Evolutionary conservation across 2,888 invertebrate genomes (phyloP), one percentile per base, ranked within the genome.

Genomic region (Dendrolimus pini): DNA sequence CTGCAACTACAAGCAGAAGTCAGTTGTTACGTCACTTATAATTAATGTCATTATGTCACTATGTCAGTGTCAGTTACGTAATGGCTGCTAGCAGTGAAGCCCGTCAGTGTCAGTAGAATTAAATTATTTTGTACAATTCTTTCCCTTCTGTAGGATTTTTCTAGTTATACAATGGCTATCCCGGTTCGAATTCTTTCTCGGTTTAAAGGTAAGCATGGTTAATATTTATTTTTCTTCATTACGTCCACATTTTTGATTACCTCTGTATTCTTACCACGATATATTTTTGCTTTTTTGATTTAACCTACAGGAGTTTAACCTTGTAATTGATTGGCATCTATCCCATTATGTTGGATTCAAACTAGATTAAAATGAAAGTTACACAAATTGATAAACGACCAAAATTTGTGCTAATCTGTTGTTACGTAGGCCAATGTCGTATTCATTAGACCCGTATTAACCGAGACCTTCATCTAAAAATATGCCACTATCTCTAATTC

Each of bases 111-210:
- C 56, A 56, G 64, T 30, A 66, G 67, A 68, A 67, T 68, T 63
- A 72, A 76, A 74, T 71, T 73, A 69, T 66, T 67, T 65, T 73
- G 67, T 69, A 68, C 62, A 69, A 30, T 30, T 47, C 66, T 73
- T 77, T 72, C 67, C 69, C 69, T 67, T 69, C 62, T 57, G 56
- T 64, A 62, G 63, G 62, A 66, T 62, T 69, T 70, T 65, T 64
- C 61, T 67, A 67, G 63, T 67, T 69, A 60, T 68, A 83, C 72
- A 77, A 93, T 93, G 93, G 93, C 93, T 77, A 91, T 92, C 70
- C 87, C 92, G 67, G 88, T 90, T 67, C 86, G 93, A 78, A 87
- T 92, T 84, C 86, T 93, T 72, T 86, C 90, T 67, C 90, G 91
- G 74, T 83, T 92, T 66, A 91, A 91, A 87, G 93, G 93, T 93